Evolutionary conservation across 2,888 invertebrate species (phyloP).

Genomic region (Ophioninae sp.): DNA sequence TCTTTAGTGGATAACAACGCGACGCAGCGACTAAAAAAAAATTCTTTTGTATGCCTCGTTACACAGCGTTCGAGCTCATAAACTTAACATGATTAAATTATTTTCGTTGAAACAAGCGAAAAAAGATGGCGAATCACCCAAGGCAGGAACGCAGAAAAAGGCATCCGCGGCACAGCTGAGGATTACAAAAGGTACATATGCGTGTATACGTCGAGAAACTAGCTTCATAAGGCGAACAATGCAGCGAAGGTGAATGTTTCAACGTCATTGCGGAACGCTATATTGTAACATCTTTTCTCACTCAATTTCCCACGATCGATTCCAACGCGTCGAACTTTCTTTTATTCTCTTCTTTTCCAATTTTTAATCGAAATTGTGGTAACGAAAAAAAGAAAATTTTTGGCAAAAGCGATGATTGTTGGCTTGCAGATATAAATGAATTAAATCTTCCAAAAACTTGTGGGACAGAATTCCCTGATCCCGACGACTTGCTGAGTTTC

Average conservation of each 20-base stretch:
- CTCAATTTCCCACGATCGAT: constrained; percentile 6
- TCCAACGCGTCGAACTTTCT: constrained; percentile 21
- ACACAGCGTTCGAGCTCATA: constrained; percentile 64
- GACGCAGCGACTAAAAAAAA: constrained; percentile 43
- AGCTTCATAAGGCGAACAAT: not conserved
- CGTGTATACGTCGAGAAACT: constrained; percentile 20
- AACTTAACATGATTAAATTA: constrained; percentile 94
- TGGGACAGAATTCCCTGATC: constrained; percentile 97
- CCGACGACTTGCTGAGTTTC: constrained; percentile 97
- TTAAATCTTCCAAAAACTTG: constrained; percentile 98
- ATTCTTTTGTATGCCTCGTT: constrained; percentile 68
- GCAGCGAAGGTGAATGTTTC: not conserved
- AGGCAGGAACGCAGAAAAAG: constrained; percentile 91
- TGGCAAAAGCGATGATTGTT: constrained; percentile 23
- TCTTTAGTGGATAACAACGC: constrained; percentile 48
- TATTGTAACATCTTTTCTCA: not conserved
- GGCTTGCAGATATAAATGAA: constrained; percentile 95
- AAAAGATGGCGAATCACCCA: constrained; percentile 96
- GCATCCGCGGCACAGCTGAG: constrained; percentile 98
- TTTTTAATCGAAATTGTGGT: not conserved
- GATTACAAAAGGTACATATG: constrained; percentile 94
- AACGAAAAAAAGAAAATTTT: not conserved
- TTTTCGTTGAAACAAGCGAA: constrained; percentile 99
- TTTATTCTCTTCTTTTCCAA: constrained; percentile 1
- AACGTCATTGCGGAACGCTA: not conserved